Percentiles rank a stretch among this genome's conserved stretches.
These are phyloP conservation scores for Metacarcinus magister DNA, from an alignment of 2,888 invertebrate genomes.

Conservation along the genomic window DNA sequence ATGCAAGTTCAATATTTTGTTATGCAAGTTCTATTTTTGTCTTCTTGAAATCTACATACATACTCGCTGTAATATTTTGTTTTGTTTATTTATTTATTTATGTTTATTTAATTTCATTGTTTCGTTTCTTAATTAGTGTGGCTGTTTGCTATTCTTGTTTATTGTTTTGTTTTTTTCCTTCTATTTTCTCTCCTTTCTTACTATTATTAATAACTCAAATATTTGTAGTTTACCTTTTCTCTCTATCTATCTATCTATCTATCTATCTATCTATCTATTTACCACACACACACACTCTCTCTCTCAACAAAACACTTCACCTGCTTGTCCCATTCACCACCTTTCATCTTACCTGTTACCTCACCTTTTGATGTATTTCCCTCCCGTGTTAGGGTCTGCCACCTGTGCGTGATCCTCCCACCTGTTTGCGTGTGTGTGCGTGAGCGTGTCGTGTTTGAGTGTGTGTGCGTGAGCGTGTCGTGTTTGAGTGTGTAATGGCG, in stretches of 20 bases:
- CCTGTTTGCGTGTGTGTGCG: background rate
- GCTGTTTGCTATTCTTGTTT: background rate
- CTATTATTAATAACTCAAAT: too few relatives aligned
- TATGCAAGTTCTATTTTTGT: too few relatives aligned
- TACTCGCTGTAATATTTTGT: too few relatives aligned
- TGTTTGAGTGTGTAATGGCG: background rate
- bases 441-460: too few relatives aligned
- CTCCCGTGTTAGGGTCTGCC: background rate
- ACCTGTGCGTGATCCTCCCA: too few relatives aligned
- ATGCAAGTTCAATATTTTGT: too few relatives aligned
- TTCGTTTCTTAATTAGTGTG: background rate
- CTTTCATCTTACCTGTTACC: too few relatives aligned
- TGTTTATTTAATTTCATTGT: too few relatives aligned
- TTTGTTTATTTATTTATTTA: too few relatives aligned
- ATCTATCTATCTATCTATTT: background rate
- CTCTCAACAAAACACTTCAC: background rate
- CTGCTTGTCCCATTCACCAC: background rate
- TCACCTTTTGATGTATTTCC: too few relatives aligned
- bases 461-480: background rate
- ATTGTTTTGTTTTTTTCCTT: background rate
- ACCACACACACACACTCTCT: constrained; percentile 30
- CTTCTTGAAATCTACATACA: too few relatives aligned
- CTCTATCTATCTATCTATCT: background rate
- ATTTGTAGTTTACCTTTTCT: background rate
- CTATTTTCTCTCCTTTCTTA: background rate